A percentile compares a stretch with the other conserved stretches of the same genome.
Conservation (phyloP, 2,113 vertebrate genomes). For the Alectura lathami region DNA sequence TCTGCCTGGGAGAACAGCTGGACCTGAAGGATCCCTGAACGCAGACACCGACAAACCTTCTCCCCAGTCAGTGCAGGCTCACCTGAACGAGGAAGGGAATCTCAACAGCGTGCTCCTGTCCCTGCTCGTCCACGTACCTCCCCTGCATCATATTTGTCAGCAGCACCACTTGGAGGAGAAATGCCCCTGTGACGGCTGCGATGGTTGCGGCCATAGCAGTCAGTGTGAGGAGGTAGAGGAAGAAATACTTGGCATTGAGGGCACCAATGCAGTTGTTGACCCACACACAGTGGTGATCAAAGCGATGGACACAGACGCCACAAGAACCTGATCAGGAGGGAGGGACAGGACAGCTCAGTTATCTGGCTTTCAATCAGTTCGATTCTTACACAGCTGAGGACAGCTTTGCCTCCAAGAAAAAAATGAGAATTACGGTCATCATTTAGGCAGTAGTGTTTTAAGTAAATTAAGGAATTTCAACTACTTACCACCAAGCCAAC, state of each 20-base stretch:
- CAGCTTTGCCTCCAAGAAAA: not conserved
- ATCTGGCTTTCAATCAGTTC: rapidly evolving
- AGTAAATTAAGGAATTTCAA: not conserved
- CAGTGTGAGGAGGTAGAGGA: slow-evolving; percentile 86
- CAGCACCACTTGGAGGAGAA: slow-evolving; percentile 82
- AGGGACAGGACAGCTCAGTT: not conserved
- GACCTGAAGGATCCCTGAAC: not conserved
- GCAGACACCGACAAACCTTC: not conserved
- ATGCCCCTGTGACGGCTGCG: slow-evolving; percentile 66
- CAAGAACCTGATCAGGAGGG: slow-evolving; percentile 81
- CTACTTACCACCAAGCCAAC: not conserved
- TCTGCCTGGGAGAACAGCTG: not conserved
- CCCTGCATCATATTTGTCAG: slow-evolving; percentile 74
- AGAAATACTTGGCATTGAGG: slow-evolving; percentile 84
- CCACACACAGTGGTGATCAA: slow-evolving; percentile 98
- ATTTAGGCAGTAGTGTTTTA: not conserved
- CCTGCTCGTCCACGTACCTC: slow-evolving; percentile 80
- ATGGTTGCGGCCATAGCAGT: slow-evolving; percentile 75
- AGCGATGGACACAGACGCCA: slow-evolving; percentile 87
- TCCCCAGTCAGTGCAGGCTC: not conserved
- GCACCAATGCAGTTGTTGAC: slow-evolving; percentile 95
- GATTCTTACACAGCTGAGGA: not conserved
- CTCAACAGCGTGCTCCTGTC: slow-evolving; percentile 77
- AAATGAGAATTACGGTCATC: not conserved
- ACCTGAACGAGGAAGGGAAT: slow-evolving; percentile 86